These are phyloP conservation scores for Heliconius himera DNA, from an alignment of 1,140 invertebrate genomes.

Conservation along the genomic window DNA sequence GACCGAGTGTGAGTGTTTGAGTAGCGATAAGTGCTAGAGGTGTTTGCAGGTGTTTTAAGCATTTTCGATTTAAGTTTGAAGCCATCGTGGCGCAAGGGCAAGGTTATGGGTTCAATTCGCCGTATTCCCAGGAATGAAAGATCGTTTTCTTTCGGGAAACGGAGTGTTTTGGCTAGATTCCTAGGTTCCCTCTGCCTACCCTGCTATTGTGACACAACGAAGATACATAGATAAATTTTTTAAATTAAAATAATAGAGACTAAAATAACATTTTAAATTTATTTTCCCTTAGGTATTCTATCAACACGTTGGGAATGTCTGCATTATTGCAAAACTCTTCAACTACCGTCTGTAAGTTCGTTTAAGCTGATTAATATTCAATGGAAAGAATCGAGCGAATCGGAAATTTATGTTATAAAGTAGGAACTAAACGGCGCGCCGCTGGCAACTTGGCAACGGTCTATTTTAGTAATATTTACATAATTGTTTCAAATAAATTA, in stretches of 20 bases:
- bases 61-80: neutral
- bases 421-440: neutral
- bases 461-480: neutral
- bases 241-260: no score
- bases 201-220: no score
- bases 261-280: no score
- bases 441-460: neutral
- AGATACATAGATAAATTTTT: no score
- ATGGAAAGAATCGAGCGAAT: neutral
- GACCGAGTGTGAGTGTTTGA: neutral
- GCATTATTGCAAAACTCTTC: neutral
- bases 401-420: conserved; percentile 1
- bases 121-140: no score
- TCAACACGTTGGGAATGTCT: neutral
- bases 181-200: no score
- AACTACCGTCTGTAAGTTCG: neutral
- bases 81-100: no score
- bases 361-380: neutral
- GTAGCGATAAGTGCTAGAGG: no score
- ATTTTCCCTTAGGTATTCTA: neutral
- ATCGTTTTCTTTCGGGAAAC: neutral
- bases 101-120: no score
- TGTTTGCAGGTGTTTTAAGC: neutral
- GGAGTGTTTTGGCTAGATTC: no score
- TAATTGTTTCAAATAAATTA: neutral